These are phyloP conservation scores for Aeoliscus strigatus DNA, from an alignment of 2,797 vertebrate genomes.

Conservation along the genomic window DNA sequence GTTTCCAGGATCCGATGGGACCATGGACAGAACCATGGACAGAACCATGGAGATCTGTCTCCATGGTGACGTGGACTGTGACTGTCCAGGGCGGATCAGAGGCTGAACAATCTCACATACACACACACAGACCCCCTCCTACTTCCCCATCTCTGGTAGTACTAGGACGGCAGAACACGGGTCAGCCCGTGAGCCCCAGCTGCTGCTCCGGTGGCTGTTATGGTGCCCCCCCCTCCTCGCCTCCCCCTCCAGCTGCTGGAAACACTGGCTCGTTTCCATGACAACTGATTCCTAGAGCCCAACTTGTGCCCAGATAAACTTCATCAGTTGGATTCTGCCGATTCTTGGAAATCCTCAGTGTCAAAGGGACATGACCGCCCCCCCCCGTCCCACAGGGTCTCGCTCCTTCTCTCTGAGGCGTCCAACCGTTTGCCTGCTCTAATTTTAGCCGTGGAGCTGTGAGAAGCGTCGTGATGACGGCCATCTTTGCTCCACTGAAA, in stretches of 20 bases:
- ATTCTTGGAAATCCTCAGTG: constrained; percentile 9
- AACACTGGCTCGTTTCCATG: constrained; percentile 58
- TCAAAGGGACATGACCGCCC: not conserved
- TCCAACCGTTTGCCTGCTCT: constrained; percentile 59
- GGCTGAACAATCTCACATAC: too few species aligned
- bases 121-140: too few species aligned
- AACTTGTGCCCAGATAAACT: not conserved
- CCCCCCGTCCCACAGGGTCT: constrained; percentile 37
- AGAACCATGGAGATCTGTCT: too few species aligned
- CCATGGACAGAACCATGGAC: too few species aligned
- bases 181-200: too few species aligned
- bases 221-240: constrained; percentile 33
- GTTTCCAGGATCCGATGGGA: too few species aligned
- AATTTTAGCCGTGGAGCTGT: constrained; percentile 75
- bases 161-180: too few species aligned
- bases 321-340: constrained; percentile 10
- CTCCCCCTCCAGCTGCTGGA: constrained; percentile 45
- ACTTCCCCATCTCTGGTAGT: too few species aligned
- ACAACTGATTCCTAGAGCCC: constrained; percentile 31
- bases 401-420: constrained; percentile 49
- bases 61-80: too few species aligned
- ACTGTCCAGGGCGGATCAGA: too few species aligned
- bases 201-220: constrained; percentile 40
- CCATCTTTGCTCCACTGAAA: constrained; percentile 73
- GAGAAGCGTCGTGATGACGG: constrained; percentile 75